Base-by-base conservation (phyloP, 2,113 vertebrate species). In the Ctenodactylus gundi region DNA sequence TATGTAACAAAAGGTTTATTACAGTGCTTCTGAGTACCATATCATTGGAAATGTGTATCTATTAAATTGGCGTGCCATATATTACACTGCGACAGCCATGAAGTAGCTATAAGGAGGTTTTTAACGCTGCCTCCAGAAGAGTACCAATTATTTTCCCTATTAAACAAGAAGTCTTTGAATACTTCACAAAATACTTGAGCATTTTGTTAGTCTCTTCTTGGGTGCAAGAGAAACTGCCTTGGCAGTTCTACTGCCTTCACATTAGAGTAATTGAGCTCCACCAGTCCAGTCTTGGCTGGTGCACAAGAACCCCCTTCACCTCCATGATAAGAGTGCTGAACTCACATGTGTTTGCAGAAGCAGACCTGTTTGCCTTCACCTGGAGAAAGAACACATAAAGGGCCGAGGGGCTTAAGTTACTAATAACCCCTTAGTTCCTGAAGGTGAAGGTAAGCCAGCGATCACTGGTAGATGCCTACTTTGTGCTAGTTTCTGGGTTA, bases 41-140 rank as follows among this genome's bases (percentile, higher is more conserved):
- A 29, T 83, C n/a, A 23, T 68, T 64, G 91, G 55, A 95, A 82
- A 82, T 60, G 78, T 83, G 39, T 84, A 36, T 68, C 65, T 67
- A 3, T 73, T 96, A 81, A 95, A 91, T 87, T 94, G 80, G 13
- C 21, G 14, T 81, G 72, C 25, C 36, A n/a, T 20, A 18, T 90
- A 88, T 85, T 90, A 85, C 90, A 88, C 78, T 85, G 46, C 57
- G 80, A 75, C 39, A 68, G 23, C 51, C 39, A 7, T 49, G 20
- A 70, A 9, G 92, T 94, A 58, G 77, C 20, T 72, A 51, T 90
- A 51, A 81, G 49, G 34, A 7, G 23, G 65, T 88, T 91, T 39
- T 68, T 51, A 86, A 85, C 70, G 51, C 31, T n/a, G 14, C 92
- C 31, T 84, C 78, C 39, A n/a, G 62, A 60, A 31, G 18, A 39